Percentiles rank a stretch among this genome's conserved stretches.
Conservation (phyloP, 2,797 vertebrate genomes). For the Enteromius trimaculatus region DNA sequence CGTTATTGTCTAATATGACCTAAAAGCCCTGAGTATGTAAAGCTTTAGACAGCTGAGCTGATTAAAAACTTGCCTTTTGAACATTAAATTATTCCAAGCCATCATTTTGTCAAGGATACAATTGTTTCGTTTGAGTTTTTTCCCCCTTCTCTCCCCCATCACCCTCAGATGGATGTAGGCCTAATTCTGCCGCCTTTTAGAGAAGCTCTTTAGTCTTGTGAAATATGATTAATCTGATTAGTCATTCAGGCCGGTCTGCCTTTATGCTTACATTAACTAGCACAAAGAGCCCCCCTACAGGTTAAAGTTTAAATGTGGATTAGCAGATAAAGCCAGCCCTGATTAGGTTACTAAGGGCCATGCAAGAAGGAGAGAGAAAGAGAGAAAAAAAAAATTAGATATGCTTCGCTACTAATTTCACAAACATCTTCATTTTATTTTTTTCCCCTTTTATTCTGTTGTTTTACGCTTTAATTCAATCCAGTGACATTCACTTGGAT, state of each 20-base stretch:
- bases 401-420: conserved; percentile 89
- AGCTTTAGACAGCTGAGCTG: conserved; percentile 75
- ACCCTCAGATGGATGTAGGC: conserved; percentile 80
- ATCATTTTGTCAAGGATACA: conserved; percentile 70
- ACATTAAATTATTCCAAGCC: conserved; percentile 75
- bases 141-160: conserved; percentile 54
- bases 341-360: conserved; percentile 92
- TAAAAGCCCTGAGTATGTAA: conserved; percentile 69
- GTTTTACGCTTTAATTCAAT: conserved; percentile 73
- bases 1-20: conserved; percentile 71
- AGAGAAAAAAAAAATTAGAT: conserved; percentile 80
- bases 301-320: conserved; percentile 99
- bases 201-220: conserved; percentile 89
- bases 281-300: conserved; percentile 98
- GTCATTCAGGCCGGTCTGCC: conserved; percentile 86
- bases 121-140: conserved; percentile 76
- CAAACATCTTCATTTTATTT: conserved; percentile 82
- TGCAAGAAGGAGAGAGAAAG: conserved; percentile 64
- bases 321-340: conserved; percentile 95
- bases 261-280: conserved; percentile 97
- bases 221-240: conserved; percentile 99
- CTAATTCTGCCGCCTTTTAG: conserved; percentile 87
- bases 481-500: conserved; percentile 84
- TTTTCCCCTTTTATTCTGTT: conserved; percentile 43
- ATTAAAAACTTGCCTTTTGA: conserved; percentile 81